Evolutionary conservation across 1,140 invertebrate genomes (phyloP).

Genomic region (Drosophila cardini): DNA sequence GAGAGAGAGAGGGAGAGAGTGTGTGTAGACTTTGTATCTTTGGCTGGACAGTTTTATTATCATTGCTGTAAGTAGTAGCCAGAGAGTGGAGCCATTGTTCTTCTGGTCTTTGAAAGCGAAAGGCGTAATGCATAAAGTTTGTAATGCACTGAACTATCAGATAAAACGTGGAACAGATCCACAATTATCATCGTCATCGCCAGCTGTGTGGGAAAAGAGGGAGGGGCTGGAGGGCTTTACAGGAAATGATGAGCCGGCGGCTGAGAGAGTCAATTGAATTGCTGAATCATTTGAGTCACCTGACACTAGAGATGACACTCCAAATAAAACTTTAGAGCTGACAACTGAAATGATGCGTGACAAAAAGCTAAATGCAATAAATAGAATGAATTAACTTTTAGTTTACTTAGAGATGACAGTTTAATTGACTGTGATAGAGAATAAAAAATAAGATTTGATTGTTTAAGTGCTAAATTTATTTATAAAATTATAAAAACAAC

Average conservation of each 20-base stretch:
- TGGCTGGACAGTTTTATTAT: slow-evolving; percentile 51
- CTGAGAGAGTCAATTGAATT: slow-evolving; percentile 30
- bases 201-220: no score
- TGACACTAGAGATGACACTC: slow-evolving; percentile 8
- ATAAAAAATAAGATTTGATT: no score
- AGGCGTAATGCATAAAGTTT: slow-evolving; percentile 46
- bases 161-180: neutral
- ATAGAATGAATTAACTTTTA: neutral
- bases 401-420: no score
- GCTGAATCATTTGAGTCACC: slow-evolving; percentile 36
- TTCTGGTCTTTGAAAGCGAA: slow-evolving; percentile 66
- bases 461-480: no score
- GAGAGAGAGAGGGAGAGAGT: no score
- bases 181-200: neutral
- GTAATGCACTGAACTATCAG: slow-evolving; percentile 26
- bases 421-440: no score
- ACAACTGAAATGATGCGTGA: neutral
- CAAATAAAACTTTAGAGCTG: neutral
- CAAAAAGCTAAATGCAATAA: neutral
- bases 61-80: slow-evolving; percentile 38
- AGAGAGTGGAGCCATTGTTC: slow-evolving; percentile 17
- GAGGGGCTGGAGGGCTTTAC: slow-evolving; percentile 4
- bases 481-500: no score
- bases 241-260: slow-evolving; percentile 37
- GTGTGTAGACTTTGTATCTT: slow-evolving; percentile 50